Percentiles rank a stretch among this genome's conserved stretches.
Conservation (phyloP, 2,888 invertebrate species). For the Lochmaea crataegi region DNA sequence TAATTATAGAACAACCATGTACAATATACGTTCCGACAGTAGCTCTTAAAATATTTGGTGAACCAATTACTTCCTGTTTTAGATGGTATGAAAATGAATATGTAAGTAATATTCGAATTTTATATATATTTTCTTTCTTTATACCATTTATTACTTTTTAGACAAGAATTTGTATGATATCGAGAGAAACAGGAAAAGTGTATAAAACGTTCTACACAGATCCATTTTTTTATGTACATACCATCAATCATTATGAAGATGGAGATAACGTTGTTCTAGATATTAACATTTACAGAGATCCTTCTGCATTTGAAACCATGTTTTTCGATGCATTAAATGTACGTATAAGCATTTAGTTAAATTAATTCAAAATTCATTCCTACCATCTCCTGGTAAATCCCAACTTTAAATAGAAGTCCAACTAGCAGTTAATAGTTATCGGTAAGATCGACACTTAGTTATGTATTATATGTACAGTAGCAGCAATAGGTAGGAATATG, state of each 20-base stretch:
- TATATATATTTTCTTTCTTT: too few relatives aligned
- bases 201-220: background rate
- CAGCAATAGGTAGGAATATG: too few relatives aligned
- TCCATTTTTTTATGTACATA: background rate
- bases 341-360: too few relatives aligned
- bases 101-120: background rate
- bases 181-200: background rate
- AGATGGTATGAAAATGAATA: background rate
- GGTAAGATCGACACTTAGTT: too few relatives aligned
- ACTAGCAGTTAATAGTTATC: too few relatives aligned
- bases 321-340: background rate
- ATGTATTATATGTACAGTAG: too few relatives aligned
- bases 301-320: background rate
- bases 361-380: too few relatives aligned
- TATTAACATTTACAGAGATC: slow-evolving; percentile 4
- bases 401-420: too few relatives aligned
- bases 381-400: too few relatives aligned
- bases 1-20: slow-evolving; percentile 1
- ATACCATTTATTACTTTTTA: background rate
- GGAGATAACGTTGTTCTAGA: slow-evolving; percentile 1
- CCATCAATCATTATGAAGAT: slow-evolving; percentile 4
- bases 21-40: background rate
- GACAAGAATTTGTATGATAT: background rate
- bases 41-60: background rate
- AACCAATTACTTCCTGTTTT: background rate